Percentiles rank a stretch among this genome's conserved stretches.
Conservation (phyloP, 2,888 invertebrate genomes). For the Deilephila elpenor region DNA sequence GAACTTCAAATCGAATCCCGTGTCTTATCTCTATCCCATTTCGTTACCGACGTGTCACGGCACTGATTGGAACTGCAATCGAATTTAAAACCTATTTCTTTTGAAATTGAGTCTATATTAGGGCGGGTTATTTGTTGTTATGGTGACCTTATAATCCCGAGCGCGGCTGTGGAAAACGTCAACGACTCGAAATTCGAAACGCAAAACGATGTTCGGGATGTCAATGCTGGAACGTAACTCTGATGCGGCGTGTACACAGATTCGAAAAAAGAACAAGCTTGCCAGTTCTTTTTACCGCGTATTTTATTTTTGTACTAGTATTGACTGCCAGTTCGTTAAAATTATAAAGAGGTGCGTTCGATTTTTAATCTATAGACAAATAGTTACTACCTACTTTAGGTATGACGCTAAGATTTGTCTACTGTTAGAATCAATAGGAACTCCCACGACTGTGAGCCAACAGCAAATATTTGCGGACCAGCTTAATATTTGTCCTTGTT, state of each 20-base stretch:
- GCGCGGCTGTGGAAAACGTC: conserved; percentile 61
- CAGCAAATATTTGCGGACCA: too few species aligned
- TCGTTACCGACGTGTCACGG: conserved; percentile 63
- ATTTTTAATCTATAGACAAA: background rate
- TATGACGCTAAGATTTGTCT: background rate
- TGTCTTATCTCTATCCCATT: conserved; percentile 72
- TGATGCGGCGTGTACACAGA: conserved; percentile 56
- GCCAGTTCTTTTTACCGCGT: conserved; percentile 15
- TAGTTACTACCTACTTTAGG: too few species aligned
- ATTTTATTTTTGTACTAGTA: conserved; percentile 17
- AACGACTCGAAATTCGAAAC: conserved; percentile 73
- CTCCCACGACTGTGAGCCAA: background rate
- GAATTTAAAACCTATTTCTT: conserved; percentile 57
- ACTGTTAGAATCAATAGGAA: conserved; percentile 6
- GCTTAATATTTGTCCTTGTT: too few species aligned
- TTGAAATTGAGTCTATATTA: conserved; percentile 50
- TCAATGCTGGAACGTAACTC: conserved; percentile 51
- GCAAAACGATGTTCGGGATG: conserved; percentile 66
- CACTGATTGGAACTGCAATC: conserved; percentile 48
- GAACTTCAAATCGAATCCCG: conserved; percentile 69
- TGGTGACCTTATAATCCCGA: conserved; percentile 54
- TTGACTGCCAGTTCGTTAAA: conserved; percentile 18
- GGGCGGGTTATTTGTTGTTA: conserved; percentile 39
- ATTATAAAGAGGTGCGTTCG: background rate
- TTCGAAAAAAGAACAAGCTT: conserved; percentile 55